Conservation (phyloP, 2,888 invertebrate genomes). For the Cataglyphis altisquamis region DNA sequence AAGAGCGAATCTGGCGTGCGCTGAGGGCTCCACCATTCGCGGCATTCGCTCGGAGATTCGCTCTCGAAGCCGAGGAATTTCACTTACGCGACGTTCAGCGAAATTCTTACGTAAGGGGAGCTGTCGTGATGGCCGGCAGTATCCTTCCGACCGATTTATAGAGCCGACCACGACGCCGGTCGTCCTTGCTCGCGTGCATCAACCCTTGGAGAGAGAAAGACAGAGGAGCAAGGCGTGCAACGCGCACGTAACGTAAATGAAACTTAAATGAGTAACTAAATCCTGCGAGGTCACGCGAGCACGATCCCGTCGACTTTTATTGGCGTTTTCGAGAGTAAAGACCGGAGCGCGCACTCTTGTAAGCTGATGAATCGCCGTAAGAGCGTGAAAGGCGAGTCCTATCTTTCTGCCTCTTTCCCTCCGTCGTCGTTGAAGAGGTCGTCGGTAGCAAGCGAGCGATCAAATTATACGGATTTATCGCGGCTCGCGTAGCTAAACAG, state of each 20-base stretch:
- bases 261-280: slow-evolving; percentile 79
- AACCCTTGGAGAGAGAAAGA: background rate
- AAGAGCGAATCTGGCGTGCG: background rate
- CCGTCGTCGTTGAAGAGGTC: background rate
- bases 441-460: slow-evolving; percentile 8
- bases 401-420: background rate
- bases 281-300: slow-evolving; percentile 74
- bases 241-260: slow-evolving; percentile 72
- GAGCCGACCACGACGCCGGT: slow-evolving; percentile 54
- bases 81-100: slow-evolving; percentile 33
- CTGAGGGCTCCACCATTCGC: background rate
- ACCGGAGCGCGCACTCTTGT: background rate
- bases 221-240: background rate
- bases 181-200: slow-evolving; percentile 66
- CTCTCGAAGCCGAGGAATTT: slow-evolving; percentile 27
- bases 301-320: slow-evolving; percentile 53
- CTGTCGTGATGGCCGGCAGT: slow-evolving; percentile 62
- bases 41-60: background rate
- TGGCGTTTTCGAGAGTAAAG: slow-evolving; percentile 48
- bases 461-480: slow-evolving; percentile 54
- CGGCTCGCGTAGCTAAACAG: slow-evolving; percentile 41
- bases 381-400: slow-evolving; percentile 9
- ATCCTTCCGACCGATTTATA: slow-evolving; percentile 64
- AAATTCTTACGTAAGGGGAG: slow-evolving; percentile 58
- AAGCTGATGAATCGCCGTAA: slow-evolving; percentile 32